These are phyloP conservation scores for Encarsia formosa DNA, from an alignment of 2,888 invertebrate species.

Conservation along the genomic window DNA sequence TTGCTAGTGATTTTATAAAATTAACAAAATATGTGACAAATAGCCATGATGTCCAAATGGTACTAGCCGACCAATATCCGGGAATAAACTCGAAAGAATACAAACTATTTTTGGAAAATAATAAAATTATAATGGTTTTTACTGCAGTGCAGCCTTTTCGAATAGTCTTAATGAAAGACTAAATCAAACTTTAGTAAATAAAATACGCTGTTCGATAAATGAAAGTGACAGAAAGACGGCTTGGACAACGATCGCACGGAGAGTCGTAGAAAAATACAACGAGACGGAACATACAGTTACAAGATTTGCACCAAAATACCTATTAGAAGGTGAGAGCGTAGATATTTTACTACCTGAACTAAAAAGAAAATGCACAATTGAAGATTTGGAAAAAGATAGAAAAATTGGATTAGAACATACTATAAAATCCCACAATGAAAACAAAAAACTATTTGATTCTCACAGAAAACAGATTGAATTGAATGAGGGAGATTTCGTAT, in stretches of 20 bases:
- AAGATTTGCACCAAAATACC: constrained; percentile 32
- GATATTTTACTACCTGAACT: constrained; percentile 24
- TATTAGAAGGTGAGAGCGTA: constrained; percentile 32
- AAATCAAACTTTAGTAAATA: constrained; percentile 31
- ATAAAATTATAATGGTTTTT: constrained; percentile 16
- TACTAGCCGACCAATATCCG: constrained; percentile 23
- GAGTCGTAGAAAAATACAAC: constrained; percentile 33
- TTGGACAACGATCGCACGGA: constrained; percentile 20
- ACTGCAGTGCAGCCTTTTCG: too few relatives aligned
- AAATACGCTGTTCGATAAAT: constrained; percentile 25
- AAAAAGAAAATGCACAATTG: constrained; percentile 24
- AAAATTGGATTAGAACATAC: constrained; percentile 32
- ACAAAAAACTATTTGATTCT: constrained; percentile 34
- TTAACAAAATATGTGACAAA: constrained; percentile 9
- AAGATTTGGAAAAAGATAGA: constrained; percentile 27
- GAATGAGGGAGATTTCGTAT: constrained; percentile 35
- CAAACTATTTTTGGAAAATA: constrained; percentile 15
- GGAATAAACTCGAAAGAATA: constrained; percentile 23
- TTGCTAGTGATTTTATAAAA: constrained; percentile 19
- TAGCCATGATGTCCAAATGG: constrained; percentile 5
- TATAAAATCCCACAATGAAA: constrained; percentile 33
- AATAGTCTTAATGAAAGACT: constrained; percentile 30
- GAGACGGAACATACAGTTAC: constrained; percentile 34
- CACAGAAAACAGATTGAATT: constrained; percentile 33
- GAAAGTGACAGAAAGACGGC: constrained; percentile 13